These are phyloP conservation scores for Alexandromys fortis DNA, from an alignment of 2,113 vertebrate species.

Conservation along the genomic window DNA sequence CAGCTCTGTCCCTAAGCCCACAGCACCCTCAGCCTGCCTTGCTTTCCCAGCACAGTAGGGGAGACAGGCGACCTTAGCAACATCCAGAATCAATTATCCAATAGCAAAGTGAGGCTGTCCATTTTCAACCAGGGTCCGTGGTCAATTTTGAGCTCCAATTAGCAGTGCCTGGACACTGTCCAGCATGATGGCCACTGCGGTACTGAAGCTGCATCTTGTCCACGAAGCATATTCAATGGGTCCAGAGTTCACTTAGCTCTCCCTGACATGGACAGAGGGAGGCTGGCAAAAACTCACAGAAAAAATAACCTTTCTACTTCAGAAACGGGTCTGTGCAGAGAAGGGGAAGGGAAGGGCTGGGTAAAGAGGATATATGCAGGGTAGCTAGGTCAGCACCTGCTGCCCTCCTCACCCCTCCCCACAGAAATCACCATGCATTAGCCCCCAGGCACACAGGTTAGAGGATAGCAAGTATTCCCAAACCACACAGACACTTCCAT, in stretches of 20 bases:
- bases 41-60: background rate
- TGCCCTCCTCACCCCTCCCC: background rate
- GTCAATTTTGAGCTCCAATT: slow-evolving; percentile 56
- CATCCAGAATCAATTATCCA: slow-evolving; percentile 47
- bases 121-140: slow-evolving; percentile 12
- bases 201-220: slow-evolving; percentile 36
- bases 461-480: background rate
- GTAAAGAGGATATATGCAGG: background rate
- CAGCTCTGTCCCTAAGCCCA: background rate
- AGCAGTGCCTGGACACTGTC: slow-evolving; percentile 38
- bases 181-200: background rate
- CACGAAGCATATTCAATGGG: background rate
- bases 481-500: slow-evolving; percentile 35
- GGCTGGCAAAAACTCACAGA: background rate
- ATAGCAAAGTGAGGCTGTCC: background rate
- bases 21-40: background rate
- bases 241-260: slow-evolving; percentile 35
- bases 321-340: slow-evolving; percentile 1
- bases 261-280: background rate
- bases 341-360: background rate
- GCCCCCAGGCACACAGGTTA: slow-evolving; percentile 39
- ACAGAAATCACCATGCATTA: slow-evolving; percentile 41
- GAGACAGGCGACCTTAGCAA: background rate
- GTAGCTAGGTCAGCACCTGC: background rate
- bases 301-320: background rate